These are phyloP conservation scores for Isurus oxyrinchus DNA, from an alignment of 2,113 vertebrate genomes.

Conservation along the genomic window DNA sequence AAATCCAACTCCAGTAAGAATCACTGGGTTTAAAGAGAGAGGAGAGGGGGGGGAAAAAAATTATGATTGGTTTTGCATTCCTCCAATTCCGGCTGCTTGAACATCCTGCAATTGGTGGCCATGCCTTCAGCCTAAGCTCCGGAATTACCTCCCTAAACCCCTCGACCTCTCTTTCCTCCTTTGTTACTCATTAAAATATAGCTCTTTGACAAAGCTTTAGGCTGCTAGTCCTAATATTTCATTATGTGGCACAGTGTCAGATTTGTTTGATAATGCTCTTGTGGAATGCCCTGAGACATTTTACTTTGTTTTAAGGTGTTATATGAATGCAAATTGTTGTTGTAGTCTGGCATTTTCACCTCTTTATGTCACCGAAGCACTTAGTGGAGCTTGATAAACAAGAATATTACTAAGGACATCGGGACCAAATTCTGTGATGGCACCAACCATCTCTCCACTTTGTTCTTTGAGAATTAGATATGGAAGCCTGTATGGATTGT, in stretches of 20 bases:
- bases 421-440: too few relatives aligned
- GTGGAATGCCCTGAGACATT: background rate
- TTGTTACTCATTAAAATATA: background rate
- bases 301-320: background rate
- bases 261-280: background rate
- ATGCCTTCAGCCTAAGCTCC: background rate
- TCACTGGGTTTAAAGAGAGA: background rate
- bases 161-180: background rate
- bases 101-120: background rate
- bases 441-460: background rate
- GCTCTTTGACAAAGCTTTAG: background rate
- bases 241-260: background rate
- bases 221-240: too few relatives aligned
- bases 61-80: background rate
- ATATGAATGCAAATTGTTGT: background rate
- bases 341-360: background rate
- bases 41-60: background rate
- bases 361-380: background rate
- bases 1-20: background rate
- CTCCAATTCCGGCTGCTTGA: background rate
- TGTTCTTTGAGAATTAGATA: background rate
- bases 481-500: too few relatives aligned
- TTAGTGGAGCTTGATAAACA: background rate
- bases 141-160: background rate
- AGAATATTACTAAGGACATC: background rate